These are phyloP conservation scores for Caligus rogercresseyi DNA, from an alignment of 1,140 invertebrate species.

Conservation along the genomic window DNA sequence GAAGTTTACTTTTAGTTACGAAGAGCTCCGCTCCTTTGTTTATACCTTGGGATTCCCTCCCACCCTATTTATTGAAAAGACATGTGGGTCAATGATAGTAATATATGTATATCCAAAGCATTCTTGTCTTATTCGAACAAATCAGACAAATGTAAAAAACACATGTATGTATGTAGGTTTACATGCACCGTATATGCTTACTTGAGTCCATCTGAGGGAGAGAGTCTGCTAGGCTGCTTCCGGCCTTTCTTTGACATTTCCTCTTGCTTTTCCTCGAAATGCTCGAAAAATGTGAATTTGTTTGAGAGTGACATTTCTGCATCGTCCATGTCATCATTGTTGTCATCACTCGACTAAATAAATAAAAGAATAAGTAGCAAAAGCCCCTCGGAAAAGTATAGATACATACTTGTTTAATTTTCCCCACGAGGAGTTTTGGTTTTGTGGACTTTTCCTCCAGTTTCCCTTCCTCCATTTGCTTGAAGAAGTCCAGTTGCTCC, in stretches of 20 bases:
- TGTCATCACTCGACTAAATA: background rate
- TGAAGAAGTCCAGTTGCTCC: slow-evolving; percentile 10
- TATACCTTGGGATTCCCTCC: no score
- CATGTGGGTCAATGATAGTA: no score
- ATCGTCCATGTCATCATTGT: slow-evolving; percentile 1
- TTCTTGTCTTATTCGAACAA: no score
- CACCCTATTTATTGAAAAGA: no score
- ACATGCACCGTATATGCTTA: no score
- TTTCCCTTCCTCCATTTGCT: slow-evolving; percentile 14
- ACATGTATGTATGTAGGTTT: no score
- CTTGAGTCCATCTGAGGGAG: background rate
- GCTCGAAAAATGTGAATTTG: slow-evolving; percentile 16
- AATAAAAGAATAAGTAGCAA: background rate
- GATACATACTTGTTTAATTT: slow-evolving; percentile 8
- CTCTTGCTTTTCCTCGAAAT: slow-evolving; percentile 9
- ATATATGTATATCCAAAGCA: no score
- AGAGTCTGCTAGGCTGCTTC: background rate
- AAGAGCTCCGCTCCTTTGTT: no score
- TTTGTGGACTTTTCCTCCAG: background rate
- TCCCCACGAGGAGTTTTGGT: slow-evolving; percentile 14
- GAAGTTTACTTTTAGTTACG: no score
- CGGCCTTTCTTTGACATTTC: background rate
- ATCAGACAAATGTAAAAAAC: no score
- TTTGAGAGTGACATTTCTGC: slow-evolving; percentile 11
- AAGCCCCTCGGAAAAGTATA: background rate